Base-by-base conservation (phyloP, 1,140 invertebrate species). In the Helicorthomorpha holstii region DNA sequence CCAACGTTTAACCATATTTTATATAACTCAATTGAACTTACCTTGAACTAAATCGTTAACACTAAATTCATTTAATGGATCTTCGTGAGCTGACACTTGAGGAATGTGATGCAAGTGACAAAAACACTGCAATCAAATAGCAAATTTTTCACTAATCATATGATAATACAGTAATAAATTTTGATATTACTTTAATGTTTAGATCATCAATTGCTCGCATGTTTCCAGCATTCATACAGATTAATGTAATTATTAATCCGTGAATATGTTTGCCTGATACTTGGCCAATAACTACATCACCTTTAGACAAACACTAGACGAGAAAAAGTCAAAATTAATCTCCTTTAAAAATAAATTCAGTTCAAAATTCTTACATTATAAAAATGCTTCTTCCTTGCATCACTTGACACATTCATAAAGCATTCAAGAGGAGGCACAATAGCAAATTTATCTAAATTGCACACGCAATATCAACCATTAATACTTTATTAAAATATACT, bases 371-470 rank as follows among this genome's bases (percentile, higher is more conserved):
- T 71, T 74, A 85, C 84, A 72, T 85, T 75, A 70, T 81, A 81
- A 68, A 88, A 86, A 69, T 85, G 80, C 52, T 79, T 73, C 25
- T 81, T 70, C 57, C 81, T 73, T 50, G 77, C 78, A 19, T 73
- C 72, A 56, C 80, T 79, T 61, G 86, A 81, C 55, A 85, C 76
- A 23, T 67, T 69, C 57, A 78, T 72, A 64, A 85, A 92, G 43
- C 77, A 78, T 69, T 93, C 88, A 65, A 85, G 77, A 0, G 87
- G 85, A 54, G 87, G 85, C 73, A 88, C 79, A 48, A 85, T 73
- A 43, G 83, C 83, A 76, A 77, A 86, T 64, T 77, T 75, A 69
- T 84, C 84, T 81, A 63, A 45, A 49, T 72, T 59, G 52, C 66
- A 62, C 59, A 58, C 56, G 53, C 21, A 14, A 52, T 49, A 25